Conservation (phyloP, 2,888 invertebrate genomes). For the Cryptophagus acutangulus region DNA sequence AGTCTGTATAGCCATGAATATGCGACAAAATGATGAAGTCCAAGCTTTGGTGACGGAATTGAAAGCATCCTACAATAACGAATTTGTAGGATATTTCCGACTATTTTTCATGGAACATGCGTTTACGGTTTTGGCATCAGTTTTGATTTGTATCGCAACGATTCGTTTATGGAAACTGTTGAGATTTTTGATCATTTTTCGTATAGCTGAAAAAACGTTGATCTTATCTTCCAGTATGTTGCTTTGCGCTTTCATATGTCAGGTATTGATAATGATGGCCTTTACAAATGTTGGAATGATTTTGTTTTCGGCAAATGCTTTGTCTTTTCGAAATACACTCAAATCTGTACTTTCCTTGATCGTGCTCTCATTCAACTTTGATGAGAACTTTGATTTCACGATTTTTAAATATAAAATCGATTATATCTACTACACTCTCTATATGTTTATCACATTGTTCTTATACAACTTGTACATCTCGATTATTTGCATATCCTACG, state of each 20-base stretch:
- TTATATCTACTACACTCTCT: conserved; percentile 22
- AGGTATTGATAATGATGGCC: conserved; percentile 21
- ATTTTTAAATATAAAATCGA: conserved; percentile 18
- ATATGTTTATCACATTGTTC: conserved; percentile 24
- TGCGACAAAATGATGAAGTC: conserved; percentile 20
- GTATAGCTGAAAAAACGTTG: conserved; percentile 34
- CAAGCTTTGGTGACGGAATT: conserved; percentile 22
- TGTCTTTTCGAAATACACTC: conserved; percentile 22
- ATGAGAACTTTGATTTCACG: conserved; percentile 19
- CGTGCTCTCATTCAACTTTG: conserved; percentile 23
- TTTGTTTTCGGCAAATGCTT: conserved; percentile 16
- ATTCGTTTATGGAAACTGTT: conserved; percentile 37
- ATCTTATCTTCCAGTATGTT: conserved; percentile 22
- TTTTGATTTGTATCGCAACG: conserved; percentile 34
- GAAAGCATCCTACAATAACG: conserved; percentile 30
- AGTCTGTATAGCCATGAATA: conserved; percentile 24
- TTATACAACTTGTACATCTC: conserved; percentile 26
- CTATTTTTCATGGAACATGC: conserved; percentile 29
- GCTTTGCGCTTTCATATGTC: conserved; percentile 25
- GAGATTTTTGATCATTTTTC: conserved; percentile 33
- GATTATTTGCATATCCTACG: conserved; percentile 29
- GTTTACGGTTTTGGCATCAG: conserved; percentile 28
- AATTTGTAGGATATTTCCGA: conserved; percentile 35
- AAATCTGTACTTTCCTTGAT: conserved; percentile 23
- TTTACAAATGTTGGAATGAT: conserved; percentile 19